Conservation (phyloP, 92 coral and sea anemone species). For the Bergia puertoricense region DNA sequence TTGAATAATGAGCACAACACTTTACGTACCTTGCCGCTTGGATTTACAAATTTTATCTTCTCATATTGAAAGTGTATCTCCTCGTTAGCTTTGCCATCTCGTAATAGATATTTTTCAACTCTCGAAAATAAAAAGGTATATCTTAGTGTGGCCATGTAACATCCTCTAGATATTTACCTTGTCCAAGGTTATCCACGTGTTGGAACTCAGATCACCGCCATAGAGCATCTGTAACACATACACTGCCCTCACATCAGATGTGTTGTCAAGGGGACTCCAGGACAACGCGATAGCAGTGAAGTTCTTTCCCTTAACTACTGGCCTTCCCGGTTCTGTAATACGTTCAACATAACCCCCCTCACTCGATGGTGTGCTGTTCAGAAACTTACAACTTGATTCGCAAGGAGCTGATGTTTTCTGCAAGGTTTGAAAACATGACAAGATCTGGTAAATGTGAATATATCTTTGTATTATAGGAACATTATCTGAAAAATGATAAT, state of each 20-base stretch:
- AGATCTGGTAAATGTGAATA: not conserved
- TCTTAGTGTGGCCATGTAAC: no score
- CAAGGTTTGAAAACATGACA: not conserved
- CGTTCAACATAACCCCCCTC: not conserved
- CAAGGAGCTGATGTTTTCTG: not conserved
- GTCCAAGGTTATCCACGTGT: not conserved
- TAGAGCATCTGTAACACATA: conserved; percentile 19
- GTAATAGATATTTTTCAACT: no score
- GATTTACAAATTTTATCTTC: no score
- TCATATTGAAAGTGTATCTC: no score
- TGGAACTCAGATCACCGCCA: conserved; percentile 31
- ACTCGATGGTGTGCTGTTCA: not conserved
- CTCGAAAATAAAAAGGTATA: no score
- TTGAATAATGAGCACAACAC: no score
- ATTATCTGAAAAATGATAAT: no score
- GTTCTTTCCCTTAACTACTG: not conserved
- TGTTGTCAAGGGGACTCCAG: not conserved
- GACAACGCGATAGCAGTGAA: conserved; percentile 1
- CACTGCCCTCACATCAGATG: not conserved
- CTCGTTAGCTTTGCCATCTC: no score
- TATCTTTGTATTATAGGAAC: no score
- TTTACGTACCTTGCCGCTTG: no score
- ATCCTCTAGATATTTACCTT: not conserved
- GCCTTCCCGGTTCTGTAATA: not conserved
- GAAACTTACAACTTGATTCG: not conserved